These are phyloP conservation scores for Glossophaga mutica DNA, from an alignment of 2,797 vertebrate genomes.

Conservation along the genomic window DNA sequence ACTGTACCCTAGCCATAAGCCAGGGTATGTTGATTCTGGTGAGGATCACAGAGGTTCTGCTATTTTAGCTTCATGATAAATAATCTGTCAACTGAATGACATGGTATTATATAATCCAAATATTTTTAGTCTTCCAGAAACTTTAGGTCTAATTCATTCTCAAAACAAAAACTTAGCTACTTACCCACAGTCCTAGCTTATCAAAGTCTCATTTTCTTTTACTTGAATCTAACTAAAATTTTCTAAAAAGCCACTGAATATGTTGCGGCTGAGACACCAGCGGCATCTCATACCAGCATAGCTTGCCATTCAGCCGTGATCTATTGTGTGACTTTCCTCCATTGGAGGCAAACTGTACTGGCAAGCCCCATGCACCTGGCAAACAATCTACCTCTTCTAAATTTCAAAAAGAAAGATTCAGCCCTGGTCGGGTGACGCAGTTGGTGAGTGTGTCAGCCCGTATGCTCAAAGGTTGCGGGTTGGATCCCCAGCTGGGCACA, in stretches of 20 bases:
- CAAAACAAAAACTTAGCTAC: slow-evolving; percentile 15
- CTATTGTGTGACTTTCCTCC: background rate
- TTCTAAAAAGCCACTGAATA: background rate
- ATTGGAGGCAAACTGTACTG: background rate
- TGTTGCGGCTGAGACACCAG: background rate
- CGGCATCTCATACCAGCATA: background rate
- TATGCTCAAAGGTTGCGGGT: background rate
- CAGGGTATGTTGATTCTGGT: background rate
- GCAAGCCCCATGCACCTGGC: background rate
- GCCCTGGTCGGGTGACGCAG: background rate
- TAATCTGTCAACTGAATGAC: background rate
- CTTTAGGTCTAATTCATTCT: background rate
- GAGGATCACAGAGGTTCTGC: background rate
- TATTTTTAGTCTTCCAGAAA: slow-evolving; percentile 31
- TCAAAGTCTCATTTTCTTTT: slow-evolving; percentile 15
- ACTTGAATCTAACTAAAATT: background rate
- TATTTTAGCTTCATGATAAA: background rate
- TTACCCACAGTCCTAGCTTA: background rate
- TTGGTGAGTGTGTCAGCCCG: background rate
- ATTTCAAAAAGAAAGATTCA: background rate
- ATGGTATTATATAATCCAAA: background rate
- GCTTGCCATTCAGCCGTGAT: background rate
- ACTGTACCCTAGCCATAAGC: background rate
- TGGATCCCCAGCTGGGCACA: background rate
- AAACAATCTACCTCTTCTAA: background rate